phyloP scores from a whole-genome alignment of 2,888 invertebrate genomes.

The Serrognathus titanus region DNA sequence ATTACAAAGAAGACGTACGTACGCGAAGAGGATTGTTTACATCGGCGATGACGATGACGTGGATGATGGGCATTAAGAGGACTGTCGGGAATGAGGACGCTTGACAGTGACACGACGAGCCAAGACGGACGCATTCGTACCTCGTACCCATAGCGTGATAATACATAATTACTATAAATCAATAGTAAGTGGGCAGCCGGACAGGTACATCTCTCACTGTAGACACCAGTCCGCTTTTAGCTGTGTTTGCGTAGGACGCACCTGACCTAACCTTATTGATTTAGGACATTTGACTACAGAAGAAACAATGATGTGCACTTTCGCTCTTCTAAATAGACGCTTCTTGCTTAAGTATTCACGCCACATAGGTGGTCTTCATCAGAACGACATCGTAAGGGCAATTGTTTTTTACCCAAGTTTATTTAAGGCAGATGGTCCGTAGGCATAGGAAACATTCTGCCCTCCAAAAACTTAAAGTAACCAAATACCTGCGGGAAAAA shows the following conservation, averaged over 20 bases:
- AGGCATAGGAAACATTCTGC: no score
- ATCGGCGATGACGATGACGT: conserved; percentile 10
- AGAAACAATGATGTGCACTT: conserved; percentile 28
- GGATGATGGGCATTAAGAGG: conserved; percentile 18
- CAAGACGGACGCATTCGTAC: conserved; percentile 30
- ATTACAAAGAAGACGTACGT: no score
- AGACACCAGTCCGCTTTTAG: conserved; percentile 36
- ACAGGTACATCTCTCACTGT: conserved; percentile 34
- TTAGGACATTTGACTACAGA: conserved; percentile 32
- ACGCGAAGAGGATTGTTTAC: no score
- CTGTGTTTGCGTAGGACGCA: conserved; percentile 36
- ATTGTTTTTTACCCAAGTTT: no score
- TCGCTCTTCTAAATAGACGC: neutral
- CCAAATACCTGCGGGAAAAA: no score
- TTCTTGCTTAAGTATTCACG: no score
- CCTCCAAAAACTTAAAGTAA: no score
- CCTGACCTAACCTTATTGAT: conserved; percentile 37
- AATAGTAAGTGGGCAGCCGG: conserved; percentile 38
- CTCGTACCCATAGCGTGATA: conserved; percentile 22
- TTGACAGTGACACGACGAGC: conserved; percentile 34
- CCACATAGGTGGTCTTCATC: no score
- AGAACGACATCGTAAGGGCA: no score
- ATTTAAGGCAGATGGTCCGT: no score
- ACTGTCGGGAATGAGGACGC: conserved; percentile 9
- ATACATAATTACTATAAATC: conserved; percentile 38